These are phyloP conservation scores for Sesamia inferens DNA, from an alignment of 2,888 invertebrate species.

Conservation along the genomic window DNA sequence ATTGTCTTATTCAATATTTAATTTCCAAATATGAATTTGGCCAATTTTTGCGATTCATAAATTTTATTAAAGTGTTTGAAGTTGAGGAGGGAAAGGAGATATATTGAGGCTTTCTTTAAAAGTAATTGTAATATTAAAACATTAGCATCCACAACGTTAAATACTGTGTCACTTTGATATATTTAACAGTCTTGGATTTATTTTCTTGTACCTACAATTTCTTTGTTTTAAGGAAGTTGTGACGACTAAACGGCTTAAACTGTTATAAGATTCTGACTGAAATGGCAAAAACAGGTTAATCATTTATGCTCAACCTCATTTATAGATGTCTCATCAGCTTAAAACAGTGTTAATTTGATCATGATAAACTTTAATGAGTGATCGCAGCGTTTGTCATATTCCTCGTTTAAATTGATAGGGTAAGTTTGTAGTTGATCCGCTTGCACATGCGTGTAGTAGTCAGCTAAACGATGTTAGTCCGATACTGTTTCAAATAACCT, in stretches of 20 bases:
- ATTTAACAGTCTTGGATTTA: neutral
- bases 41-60: conserved; percentile 86
- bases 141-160: conserved; percentile 18
- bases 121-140: conserved; percentile 30
- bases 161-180: neutral
- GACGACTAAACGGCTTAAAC: neutral
- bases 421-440: conserved; percentile 39
- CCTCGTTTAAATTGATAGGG: conserved; percentile 10
- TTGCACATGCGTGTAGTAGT: conserved; percentile 39
- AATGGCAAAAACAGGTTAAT: neutral
- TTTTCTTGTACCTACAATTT: neutral
- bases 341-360: neutral
- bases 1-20: conserved; percentile 90
- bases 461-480: conserved; percentile 73
- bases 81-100: conserved; percentile 58
- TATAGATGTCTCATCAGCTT: neutral
- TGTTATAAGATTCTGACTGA: neutral
- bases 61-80: conserved; percentile 76
- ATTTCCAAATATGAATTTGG: conserved; percentile 84
- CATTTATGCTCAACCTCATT: neutral
- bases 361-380: neutral
- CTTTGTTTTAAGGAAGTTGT: neutral
- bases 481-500: conserved; percentile 84
- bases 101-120: conserved; percentile 43
- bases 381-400: neutral